phyloP scores from a whole-genome alignment of 2,888 invertebrate genomes.

The Mechanitis mazaeus region DNA sequence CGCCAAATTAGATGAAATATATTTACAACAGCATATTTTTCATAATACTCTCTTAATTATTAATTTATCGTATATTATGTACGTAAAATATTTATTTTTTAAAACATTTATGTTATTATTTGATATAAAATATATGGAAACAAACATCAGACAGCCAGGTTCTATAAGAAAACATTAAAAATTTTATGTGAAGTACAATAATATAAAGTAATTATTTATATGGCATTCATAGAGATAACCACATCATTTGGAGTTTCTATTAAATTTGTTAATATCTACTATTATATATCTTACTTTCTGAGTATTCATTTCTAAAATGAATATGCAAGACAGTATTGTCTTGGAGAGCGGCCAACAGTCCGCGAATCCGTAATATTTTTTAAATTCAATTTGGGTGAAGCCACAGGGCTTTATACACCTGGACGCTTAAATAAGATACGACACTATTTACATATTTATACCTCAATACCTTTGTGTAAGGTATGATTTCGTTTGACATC shows the following conservation, averaged over 20 bases:
- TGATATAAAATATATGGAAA: no score
- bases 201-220: not conserved
- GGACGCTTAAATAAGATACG: constrained; percentile 71
- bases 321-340: constrained; percentile 69
- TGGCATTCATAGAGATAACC: not conserved
- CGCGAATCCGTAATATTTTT: constrained; percentile 73
- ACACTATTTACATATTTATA: constrained; percentile 34
- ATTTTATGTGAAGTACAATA: no score
- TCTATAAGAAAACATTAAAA: no score
- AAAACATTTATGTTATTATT: no score
- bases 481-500: constrained; percentile 5
- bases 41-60: no score
- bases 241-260: constrained; percentile 11
- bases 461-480: constrained; percentile 10
- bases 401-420: constrained; percentile 72
- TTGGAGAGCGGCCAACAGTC: constrained; percentile 71
- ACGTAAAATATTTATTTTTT: no score
- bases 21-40: not conserved
- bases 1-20: constrained; percentile 1
- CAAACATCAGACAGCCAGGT: no score
- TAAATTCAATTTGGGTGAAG: constrained; percentile 75
- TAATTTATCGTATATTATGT: no score
- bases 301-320: constrained; percentile 69
- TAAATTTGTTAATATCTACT: constrained; percentile 47
- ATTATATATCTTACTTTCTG: constrained; percentile 35